A percentile compares a stretch with the other conserved stretches of the same genome.
These are phyloP conservation scores for Nasonia giraulti DNA, from an alignment of 1,140 invertebrate genomes.

Conservation along the genomic window DNA sequence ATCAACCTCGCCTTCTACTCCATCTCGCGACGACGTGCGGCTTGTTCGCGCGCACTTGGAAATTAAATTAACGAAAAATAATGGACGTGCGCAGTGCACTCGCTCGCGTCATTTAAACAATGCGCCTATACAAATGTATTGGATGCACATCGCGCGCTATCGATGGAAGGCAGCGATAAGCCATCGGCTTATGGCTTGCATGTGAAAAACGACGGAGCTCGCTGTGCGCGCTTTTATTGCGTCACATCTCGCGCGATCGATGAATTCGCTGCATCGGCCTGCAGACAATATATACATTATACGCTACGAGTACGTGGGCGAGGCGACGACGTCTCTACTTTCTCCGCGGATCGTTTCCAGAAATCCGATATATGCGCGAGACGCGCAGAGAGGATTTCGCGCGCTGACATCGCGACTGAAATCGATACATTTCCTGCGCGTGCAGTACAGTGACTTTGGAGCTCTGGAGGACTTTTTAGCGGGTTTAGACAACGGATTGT, in stretches of 20 bases:
- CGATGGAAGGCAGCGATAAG: slow-evolving; percentile 23
- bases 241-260: slow-evolving; percentile 58
- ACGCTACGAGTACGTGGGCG: slow-evolving; percentile 52
- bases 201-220: slow-evolving; percentile 20
- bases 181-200: slow-evolving; percentile 9
- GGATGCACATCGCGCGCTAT: neutral
- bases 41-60: neutral
- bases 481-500: slow-evolving; percentile 31
- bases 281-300: too few relatives aligned
- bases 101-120: slow-evolving; percentile 37
- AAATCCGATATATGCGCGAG: slow-evolving; percentile 58
- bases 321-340: slow-evolving; percentile 56
- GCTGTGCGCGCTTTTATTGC: slow-evolving; percentile 45
- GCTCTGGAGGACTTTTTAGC: neutral
- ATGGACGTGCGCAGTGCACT: neutral
- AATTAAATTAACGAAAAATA: slow-evolving; percentile 36
- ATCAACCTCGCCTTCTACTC: neutral
- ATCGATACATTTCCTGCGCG: slow-evolving; percentile 51
- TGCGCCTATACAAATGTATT: slow-evolving; percentile 40
- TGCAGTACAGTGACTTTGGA: neutral
- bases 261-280: slow-evolving; percentile 52
- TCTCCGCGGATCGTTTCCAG: slow-evolving; percentile 60
- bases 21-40: neutral
- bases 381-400: slow-evolving; percentile 47
- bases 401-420: slow-evolving; percentile 53